Conservation (phyloP, 30 jellyfish, hydroid and myxozoan species). For the Pseudorhiza aurosa region DNA sequence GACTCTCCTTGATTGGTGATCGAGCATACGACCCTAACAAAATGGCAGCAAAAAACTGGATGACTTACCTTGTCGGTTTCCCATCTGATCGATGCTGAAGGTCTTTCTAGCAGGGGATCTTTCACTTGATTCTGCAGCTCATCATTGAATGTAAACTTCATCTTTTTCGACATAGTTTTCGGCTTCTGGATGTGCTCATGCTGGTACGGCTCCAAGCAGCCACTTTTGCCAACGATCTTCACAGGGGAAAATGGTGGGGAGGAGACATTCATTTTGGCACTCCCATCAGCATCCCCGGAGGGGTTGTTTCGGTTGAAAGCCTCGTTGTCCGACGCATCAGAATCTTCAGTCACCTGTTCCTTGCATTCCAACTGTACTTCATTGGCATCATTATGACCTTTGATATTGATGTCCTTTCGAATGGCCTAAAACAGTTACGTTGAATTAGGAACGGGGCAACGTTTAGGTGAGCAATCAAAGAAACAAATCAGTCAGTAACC, state of each 20-base stretch:
- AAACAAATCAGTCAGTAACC: neutral
- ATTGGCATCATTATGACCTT: constrained; percentile 24
- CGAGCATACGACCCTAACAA: too few relatives aligned
- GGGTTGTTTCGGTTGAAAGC: neutral
- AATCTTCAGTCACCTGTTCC: constrained; percentile 72
- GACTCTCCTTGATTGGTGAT: too few relatives aligned
- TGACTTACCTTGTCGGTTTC: neutral
- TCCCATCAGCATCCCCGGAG: neutral
- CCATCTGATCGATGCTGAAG: constrained; percentile 21
- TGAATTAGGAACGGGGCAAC: too few relatives aligned
- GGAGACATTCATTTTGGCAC: neutral
- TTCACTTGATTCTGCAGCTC: neutral
- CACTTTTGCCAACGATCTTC: constrained; percentile 68
- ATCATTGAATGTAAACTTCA: constrained; percentile 23
- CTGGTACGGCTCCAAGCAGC: constrained; percentile 55
- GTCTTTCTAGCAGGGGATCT: constrained; percentile 2
- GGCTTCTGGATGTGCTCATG: constrained; percentile 62
- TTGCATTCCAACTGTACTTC: constrained; percentile 70
- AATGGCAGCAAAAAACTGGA: too few relatives aligned
- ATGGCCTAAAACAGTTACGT: neutral
- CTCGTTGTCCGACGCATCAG: constrained; percentile 55
- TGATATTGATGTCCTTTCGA: constrained; percentile 23
- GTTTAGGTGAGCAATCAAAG: too few relatives aligned
- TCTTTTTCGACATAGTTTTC: constrained; percentile 36
- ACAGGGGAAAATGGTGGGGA: constrained; percentile 79